Base-by-base conservation (phyloP, 2,888 invertebrate genomes). In the Andrena marginata region DNA sequence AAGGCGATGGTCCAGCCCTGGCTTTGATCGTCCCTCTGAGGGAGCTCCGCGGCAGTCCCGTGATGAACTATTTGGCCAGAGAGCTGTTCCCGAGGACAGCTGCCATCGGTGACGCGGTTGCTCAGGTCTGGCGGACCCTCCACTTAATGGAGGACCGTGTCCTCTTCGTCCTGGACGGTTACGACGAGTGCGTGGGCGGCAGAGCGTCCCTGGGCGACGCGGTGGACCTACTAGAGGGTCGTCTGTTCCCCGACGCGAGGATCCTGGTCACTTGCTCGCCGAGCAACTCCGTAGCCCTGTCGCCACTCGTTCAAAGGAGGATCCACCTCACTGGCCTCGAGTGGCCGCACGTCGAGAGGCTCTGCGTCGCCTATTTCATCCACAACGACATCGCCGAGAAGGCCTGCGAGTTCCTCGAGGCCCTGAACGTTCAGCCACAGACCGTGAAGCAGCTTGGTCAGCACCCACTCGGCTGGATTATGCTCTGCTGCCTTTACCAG, bases 401-500 rank as follows among this genome's bases (percentile, higher is more conserved):
- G 65, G 92, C 92, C 29, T 91, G 91, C 82, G 92, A 93, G 68
- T 93, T 95, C 71, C 91, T 94, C 1, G 94, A 94, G 85, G 93
- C 93, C 71, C 90, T 94, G 65, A 94, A 93, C 85, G 93, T 94
- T 33, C 94, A 94, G 83, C 92, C 94, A 7, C 91, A 92, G 70
- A 77, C 91, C 2, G 90, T 94, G 7, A 91, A 94, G 65, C 93
- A 93, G 82, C 93, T 95, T 48, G 95, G 95, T 1, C 94, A 95
- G 83, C 95, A 95, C 85, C 95, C 95, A 2, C 92, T 95, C 0
- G 95, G 95, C 63, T 95, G 95, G 93, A 91, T 95, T 51, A 94
- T 95, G 85, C 91, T 95, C 29, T 95, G 95, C 82, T 94, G 95
- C 16, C 94, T 95, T 29, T 95, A 95, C 86, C 95, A 95, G 88